Evolutionary conservation across 2,113 vertebrate genomes (phyloP).

Genomic region (Marmota monax): DNA sequence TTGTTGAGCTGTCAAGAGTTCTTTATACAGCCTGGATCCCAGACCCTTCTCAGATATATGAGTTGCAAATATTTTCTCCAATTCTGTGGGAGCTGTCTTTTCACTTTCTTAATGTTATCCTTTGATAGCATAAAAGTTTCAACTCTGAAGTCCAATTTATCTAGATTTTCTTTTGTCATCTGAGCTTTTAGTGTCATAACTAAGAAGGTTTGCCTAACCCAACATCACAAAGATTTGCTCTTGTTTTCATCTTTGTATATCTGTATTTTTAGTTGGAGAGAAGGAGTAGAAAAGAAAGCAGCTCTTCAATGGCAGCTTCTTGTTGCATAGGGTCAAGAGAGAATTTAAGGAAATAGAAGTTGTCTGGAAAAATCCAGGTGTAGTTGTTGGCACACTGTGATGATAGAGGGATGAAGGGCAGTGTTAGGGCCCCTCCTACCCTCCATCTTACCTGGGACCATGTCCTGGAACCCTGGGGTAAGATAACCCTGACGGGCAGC

Average conservation of each 20-base stretch:
- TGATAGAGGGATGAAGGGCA: neutral
- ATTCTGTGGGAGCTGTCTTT: neutral
- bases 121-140: neutral
- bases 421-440: too few species aligned
- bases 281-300: neutral
- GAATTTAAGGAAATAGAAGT: neutral
- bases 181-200: neutral
- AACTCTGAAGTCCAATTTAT: neutral
- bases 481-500: neutral
- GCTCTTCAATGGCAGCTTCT: neutral
- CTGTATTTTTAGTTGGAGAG: neutral
- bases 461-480: neutral
- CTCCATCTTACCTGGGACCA: neutral
- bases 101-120: neutral
- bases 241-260: neutral
- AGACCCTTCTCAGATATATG: neutral
- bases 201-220: neutral
- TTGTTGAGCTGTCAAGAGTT: neutral
- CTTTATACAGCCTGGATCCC: conserved; percentile 13
- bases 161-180: conserved; percentile 9
- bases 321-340: neutral
- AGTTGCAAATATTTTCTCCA: conserved; percentile 37
- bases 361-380: neutral
- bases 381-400: neutral
- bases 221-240: neutral